phyloP scores from a whole-genome alignment of 2,888 invertebrate genomes.

The Carterocephalus palaemon region DNA sequence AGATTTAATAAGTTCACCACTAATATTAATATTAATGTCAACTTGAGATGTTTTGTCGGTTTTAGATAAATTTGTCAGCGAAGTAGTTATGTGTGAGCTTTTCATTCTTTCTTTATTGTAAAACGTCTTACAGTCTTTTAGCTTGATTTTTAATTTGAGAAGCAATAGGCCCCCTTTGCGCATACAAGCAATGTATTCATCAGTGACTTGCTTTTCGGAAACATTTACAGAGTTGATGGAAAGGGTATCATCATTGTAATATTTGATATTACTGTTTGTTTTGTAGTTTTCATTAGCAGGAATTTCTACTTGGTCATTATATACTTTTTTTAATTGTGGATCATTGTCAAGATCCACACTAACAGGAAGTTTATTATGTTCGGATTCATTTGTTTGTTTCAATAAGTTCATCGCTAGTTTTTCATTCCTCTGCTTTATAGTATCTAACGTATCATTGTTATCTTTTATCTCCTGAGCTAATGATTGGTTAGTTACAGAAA shows the following conservation, averaged over 20 bases:
- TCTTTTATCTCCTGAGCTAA: neutral
- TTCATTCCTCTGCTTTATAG: too few species aligned
- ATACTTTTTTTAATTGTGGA: too few species aligned
- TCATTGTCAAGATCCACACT: too few species aligned
- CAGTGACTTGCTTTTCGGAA: slow-evolving; percentile 4
- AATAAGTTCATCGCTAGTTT: too few species aligned
- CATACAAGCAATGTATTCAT: slow-evolving; percentile 33
- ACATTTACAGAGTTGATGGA: neutral
- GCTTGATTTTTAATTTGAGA: slow-evolving; percentile 51
- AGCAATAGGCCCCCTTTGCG: slow-evolving; percentile 46
- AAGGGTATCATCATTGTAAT: neutral
- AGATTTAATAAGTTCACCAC: slow-evolving; percentile 22
- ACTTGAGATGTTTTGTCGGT: slow-evolving; percentile 42
- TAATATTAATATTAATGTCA: slow-evolving; percentile 33
- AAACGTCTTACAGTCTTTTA: slow-evolving; percentile 36
- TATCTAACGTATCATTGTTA: too few species aligned
- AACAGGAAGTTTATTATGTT: neutral
- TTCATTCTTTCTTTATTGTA: slow-evolving; percentile 24
- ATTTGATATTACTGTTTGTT: too few species aligned
- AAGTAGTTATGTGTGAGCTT: slow-evolving; percentile 23
- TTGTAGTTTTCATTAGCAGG: neutral
- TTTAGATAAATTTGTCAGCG: slow-evolving; percentile 30
- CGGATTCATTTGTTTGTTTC: slow-evolving; percentile 7
- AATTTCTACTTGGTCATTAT: neutral
- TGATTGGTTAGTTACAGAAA: neutral